phyloP scores from a whole-genome alignment of 2,113 vertebrate species.

The Trichomycterus rosablanca region DNA sequence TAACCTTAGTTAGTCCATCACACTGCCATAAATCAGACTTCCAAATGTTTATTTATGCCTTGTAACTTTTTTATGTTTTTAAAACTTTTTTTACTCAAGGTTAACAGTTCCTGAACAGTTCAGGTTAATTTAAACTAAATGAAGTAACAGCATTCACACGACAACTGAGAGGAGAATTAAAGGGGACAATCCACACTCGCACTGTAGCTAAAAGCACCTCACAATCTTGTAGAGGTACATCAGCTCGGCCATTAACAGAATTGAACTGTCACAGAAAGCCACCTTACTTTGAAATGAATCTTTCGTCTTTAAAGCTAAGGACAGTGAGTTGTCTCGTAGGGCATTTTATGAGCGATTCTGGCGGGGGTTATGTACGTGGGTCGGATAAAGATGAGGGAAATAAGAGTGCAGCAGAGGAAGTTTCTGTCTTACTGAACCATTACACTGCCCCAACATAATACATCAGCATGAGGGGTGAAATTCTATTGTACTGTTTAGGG shows the following conservation, averaged over 20 bases:
- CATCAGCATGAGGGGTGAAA: not conserved
- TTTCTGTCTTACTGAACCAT: slow-evolving; percentile 1
- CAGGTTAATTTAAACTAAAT: slow-evolving; percentile 22
- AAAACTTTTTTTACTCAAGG: slow-evolving; percentile 41
- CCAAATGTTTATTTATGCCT: slow-evolving; percentile 7
- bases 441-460: not conserved
- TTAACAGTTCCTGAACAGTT: slow-evolving; percentile 46
- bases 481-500: slow-evolving; percentile 24
- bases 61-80: not conserved
- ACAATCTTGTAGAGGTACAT: slow-evolving; percentile 6
- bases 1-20: too few species aligned
- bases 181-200: too few species aligned
- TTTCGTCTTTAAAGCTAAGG: slow-evolving; percentile 28
- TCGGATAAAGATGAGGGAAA: slow-evolving; percentile 43
- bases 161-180: not conserved
- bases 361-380: slow-evolving; percentile 29
- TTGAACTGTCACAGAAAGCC: slow-evolving; percentile 43
- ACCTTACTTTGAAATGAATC: slow-evolving; percentile 29
- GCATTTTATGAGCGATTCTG: slow-evolving; percentile 46
- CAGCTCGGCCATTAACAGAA: slow-evolving; percentile 50
- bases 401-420: slow-evolving; percentile 15
- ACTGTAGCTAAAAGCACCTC: too few species aligned
- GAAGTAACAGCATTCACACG: slow-evolving; percentile 16
- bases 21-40: too few species aligned
- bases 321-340: slow-evolving; percentile 40